These are phyloP conservation scores for Clamator glandarius DNA, from an alignment of 2,797 vertebrate species.

Conservation along the genomic window DNA sequence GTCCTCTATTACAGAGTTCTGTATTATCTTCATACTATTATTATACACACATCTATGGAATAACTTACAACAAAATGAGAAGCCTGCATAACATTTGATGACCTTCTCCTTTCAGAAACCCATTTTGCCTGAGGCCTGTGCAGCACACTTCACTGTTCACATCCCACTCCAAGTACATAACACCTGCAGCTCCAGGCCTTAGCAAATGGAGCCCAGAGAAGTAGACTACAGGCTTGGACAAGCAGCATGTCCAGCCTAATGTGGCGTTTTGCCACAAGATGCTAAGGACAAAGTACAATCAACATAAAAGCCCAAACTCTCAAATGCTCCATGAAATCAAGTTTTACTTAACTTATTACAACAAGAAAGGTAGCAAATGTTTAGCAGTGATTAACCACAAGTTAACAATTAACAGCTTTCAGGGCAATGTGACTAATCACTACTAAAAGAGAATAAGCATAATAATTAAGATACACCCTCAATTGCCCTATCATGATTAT, in stretches of 20 bases:
- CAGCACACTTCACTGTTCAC: not conserved
- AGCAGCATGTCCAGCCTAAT: not conserved
- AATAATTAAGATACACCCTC: no score
- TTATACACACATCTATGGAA: not conserved
- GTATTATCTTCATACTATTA: not conserved
- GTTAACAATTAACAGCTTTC: no score
- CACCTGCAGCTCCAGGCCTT: fast-evolving
- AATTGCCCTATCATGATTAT: no score
- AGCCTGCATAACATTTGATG: not conserved
- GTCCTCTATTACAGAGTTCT: not conserved
- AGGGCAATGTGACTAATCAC: no score
- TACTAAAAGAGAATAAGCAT: no score
- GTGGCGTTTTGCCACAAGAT: no score
- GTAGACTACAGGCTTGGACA: not conserved
- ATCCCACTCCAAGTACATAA: not conserved
- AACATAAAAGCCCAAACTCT: no score
- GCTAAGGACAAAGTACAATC: no score
- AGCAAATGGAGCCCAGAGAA: not conserved
- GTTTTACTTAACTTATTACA: no score
- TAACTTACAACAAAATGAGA: not conserved
- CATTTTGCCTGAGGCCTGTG: not conserved
- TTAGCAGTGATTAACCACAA: no score
- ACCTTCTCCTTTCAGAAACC: not conserved
- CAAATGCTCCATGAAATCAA: no score
- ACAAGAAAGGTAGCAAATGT: no score